Evolutionary conservation across 2,113 vertebrate species (phyloP), one percentile per base, ranked within the genome.

Genomic region (Zosterops lateralis): DNA sequence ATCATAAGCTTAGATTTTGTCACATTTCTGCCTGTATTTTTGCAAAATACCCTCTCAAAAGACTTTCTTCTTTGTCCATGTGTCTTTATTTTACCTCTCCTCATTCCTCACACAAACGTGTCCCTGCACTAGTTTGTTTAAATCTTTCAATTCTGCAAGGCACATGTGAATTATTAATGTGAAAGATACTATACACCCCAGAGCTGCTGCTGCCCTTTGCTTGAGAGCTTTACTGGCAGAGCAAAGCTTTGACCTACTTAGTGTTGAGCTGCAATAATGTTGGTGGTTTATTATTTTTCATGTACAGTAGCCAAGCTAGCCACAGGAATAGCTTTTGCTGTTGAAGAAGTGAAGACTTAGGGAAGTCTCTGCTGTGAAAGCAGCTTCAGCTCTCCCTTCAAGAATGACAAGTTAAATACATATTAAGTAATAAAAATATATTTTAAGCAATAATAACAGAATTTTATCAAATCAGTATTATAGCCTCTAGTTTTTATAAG

Each of bases 131-230:
- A 14, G 6, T 68, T 87, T 58, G 42, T 67, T 94, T 75, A 72
- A 82, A 60, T 87, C 66, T 82, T 76, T 76, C 7, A 6, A 2
- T 48, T 87, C 53, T 64, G 64, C 40, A 56, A 84, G 58, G 48
- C 72, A 31, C 6, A 1, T 0, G 14, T 66, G 24, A 81, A 58
- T 91, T 91, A 77, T 50, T 92, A 50, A 42, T 74, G 21, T 71
- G 73, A 71, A 67, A 51, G 68, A 47, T 53, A 36, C 60, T 77
- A 15, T 5, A 84, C 15, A 18, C 1, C 6, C 32, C 48, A 70
- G 87, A 96, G 84, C 53, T 68, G 70, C 90, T 72, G 48, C 70
- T 29, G 84, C 78, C 71, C 50, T 93, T 89, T 84, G 40, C 65
- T 54, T 70, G 4, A n/a, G 53, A 81, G 73, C 57, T 76, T 58